Evolutionary conservation across 2,113 vertebrate species (phyloP).

Genomic region (Esox niger): DNA sequence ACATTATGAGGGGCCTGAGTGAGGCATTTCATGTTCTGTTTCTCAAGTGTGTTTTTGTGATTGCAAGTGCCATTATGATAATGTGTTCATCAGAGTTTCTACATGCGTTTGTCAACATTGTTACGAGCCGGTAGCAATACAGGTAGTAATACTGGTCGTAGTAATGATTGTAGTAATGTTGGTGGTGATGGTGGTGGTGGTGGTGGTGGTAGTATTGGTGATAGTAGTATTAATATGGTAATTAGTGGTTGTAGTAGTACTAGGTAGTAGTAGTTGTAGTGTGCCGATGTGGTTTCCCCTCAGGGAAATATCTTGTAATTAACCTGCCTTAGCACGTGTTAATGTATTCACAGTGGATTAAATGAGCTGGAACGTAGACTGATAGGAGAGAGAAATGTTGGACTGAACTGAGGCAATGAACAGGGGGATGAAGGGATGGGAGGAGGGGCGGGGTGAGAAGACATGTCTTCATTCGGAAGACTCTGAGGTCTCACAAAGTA

Average conservation of each 20-base stretch:
- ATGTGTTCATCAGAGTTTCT: not conserved
- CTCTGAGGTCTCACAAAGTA: not conserved
- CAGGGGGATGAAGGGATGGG: not conserved
- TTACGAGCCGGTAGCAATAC: not conserved
- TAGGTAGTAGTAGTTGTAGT: not conserved
- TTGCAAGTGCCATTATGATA: too few relatives aligned
- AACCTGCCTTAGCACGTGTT: conserved; percentile 62
- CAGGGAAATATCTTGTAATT: conserved; percentile 64
- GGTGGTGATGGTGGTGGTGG: too few relatives aligned
- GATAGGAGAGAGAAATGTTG: conserved; percentile 13
- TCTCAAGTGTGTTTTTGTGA: too few relatives aligned
- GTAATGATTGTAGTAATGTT: too few relatives aligned
- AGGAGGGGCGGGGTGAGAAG: conserved; percentile 12
- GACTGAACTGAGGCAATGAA: not conserved
- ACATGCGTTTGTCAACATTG: not conserved
- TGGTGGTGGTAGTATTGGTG: too few relatives aligned
- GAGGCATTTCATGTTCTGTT: too few relatives aligned
- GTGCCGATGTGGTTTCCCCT: conserved; percentile 43
- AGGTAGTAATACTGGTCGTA: too few relatives aligned
- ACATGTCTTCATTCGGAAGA: not conserved
- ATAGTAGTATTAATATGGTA: too few relatives aligned
- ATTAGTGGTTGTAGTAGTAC: too few relatives aligned
- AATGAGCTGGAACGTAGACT: conserved; percentile 41
- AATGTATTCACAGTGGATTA: conserved; percentile 59
- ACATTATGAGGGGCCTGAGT: conserved; percentile 1